phyloP scores from a whole-genome alignment of 1,140 invertebrate genomes.

The Anagrus nilaparvatae region DNA sequence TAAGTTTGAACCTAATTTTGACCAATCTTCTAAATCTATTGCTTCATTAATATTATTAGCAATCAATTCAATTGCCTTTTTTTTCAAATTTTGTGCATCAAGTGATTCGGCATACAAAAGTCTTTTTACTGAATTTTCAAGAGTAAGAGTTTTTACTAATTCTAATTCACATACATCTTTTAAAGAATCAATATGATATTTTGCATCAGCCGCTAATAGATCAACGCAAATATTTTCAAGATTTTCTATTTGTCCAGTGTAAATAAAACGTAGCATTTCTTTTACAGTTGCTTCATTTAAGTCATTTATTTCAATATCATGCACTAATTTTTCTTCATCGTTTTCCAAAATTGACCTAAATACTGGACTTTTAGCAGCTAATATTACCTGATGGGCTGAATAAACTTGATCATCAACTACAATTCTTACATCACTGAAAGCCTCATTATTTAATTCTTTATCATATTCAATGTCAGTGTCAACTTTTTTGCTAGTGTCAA shows the following conservation, averaged over 20 bases:
- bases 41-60: no score
- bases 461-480: no score
- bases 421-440: no score
- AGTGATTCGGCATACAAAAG: no score
- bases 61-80: no score
- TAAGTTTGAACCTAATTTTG: no score
- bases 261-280: neutral
- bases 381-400: conserved; percentile 2
- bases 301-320: conserved; percentile 1
- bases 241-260: conserved; percentile 2
- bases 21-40: no score
- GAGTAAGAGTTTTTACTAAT: neutral
- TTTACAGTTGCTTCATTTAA: neutral
- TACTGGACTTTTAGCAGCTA: conserved; percentile 2
- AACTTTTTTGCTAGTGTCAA: no score
- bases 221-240: neutral
- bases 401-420: no score
- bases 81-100: no score
- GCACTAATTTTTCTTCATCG: neutral
- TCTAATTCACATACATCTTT: neutral
- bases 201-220: neutral
- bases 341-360: neutral
- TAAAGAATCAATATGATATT: neutral
- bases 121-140: neutral
- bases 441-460: no score